phyloP scores from a whole-genome alignment of 2,797 vertebrate genomes.

The Menidia menidia region DNA sequence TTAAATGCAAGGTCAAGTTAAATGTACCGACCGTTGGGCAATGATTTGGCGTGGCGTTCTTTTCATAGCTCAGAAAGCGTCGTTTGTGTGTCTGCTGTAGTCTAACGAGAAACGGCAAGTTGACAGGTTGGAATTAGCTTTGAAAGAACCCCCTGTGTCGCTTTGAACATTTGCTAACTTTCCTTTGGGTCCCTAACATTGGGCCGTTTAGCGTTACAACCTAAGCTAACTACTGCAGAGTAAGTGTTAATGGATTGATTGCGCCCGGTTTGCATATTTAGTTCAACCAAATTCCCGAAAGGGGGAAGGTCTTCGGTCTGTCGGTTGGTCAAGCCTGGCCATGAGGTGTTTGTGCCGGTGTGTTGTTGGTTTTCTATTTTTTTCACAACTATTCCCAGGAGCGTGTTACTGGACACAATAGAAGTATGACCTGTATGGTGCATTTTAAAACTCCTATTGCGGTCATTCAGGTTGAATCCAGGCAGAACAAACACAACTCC shows the following conservation, averaged over 20 bases:
- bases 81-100: background rate
- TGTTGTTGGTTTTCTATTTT: slow-evolving; percentile 3
- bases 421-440: background rate
- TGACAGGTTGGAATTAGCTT: slow-evolving; percentile 1
- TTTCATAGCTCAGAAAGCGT: background rate
- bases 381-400: background rate
- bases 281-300: slow-evolving; percentile 9
- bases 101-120: slow-evolving; percentile 30
- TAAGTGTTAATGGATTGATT: background rate
- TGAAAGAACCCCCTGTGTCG: background rate
- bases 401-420: background rate
- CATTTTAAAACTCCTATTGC: background rate
- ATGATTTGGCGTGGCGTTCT: slow-evolving; percentile 9
- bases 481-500: too few relatives aligned
- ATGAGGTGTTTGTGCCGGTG: slow-evolving; percentile 7
- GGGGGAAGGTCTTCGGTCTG: slow-evolving; percentile 21
- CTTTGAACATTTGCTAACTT: slow-evolving; percentile 1
- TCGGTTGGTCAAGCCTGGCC: slow-evolving; percentile 4
- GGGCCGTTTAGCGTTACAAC: background rate
- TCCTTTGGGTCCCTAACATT: background rate
- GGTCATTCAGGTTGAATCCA: background rate
- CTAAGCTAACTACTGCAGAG: slow-evolving; percentile 14
- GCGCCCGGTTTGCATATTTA: slow-evolving; percentile 12
- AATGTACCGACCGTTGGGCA: slow-evolving; percentile 3
- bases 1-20: slow-evolving; percentile 8